Percentiles rank a stretch among this genome's conserved stretches.
Conservation (phyloP, 2,888 invertebrate genomes). For the Chouioia cunea region DNA sequence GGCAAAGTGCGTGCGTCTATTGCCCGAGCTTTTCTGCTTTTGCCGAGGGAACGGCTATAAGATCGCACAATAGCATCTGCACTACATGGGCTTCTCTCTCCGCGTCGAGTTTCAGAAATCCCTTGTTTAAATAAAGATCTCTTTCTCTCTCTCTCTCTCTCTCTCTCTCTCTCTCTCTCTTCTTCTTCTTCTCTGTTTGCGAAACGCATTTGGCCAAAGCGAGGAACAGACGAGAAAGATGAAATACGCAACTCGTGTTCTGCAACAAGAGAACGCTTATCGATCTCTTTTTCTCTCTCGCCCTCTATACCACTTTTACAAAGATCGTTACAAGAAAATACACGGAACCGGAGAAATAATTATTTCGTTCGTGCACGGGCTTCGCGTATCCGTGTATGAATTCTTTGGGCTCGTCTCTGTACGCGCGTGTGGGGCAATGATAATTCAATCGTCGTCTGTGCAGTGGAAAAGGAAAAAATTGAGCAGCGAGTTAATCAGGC, state of each 20-base stretch:
- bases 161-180: constrained; percentile 54
- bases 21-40: background rate
- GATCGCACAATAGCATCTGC: background rate
- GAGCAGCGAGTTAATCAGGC: constrained; percentile 45
- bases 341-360: too few relatives aligned
- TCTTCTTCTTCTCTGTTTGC: constrained; percentile 61
- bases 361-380: too few relatives aligned
- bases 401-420: too few relatives aligned
- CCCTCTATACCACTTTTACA: too few relatives aligned
- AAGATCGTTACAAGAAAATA: too few relatives aligned
- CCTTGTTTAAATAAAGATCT: constrained; percentile 64
- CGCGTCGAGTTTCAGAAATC: constrained; percentile 50
- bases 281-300: constrained; percentile 9
- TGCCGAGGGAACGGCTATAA: background rate
- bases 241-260: background rate
- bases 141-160: constrained; percentile 41
- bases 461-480: background rate
- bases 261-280: constrained; percentile 21
- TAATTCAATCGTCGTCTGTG: background rate
- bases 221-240: constrained; percentile 33
- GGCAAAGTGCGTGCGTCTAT: background rate
- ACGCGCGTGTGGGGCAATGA: background rate
- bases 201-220: constrained; percentile 59
- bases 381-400: too few relatives aligned
- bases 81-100: background rate